Percentiles rank a stretch among this genome's conserved stretches.
These are phyloP conservation scores for Paguma larvata DNA, from an alignment of 2,797 vertebrate genomes.

Conservation along the genomic window DNA sequence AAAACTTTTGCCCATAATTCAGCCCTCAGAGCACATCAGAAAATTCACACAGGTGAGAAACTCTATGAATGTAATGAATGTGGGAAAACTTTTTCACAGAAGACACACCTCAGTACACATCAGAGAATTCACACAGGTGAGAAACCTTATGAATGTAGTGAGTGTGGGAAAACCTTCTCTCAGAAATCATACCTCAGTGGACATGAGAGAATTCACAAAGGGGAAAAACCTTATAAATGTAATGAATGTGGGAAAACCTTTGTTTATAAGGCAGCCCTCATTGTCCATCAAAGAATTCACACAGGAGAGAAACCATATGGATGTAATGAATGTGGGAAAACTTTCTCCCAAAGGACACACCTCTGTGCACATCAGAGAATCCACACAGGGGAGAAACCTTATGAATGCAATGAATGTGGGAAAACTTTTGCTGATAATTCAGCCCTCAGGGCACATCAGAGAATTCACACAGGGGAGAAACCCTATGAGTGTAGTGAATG, in stretches of 20 bases:
- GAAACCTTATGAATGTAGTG: slow-evolving; percentile 55
- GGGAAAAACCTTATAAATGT: slow-evolving; percentile 61
- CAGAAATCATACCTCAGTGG: slow-evolving; percentile 47
- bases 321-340: slow-evolving; percentile 63
- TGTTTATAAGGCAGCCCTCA: slow-evolving; percentile 41
- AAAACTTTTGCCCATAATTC: slow-evolving; percentile 28
- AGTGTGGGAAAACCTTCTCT: slow-evolving; percentile 65
- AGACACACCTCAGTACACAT: slow-evolving; percentile 39
- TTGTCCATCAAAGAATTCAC: slow-evolving; percentile 65
- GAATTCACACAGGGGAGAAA: slow-evolving; percentile 51
- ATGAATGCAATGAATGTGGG: slow-evolving; percentile 45
- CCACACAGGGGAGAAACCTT: slow-evolving; percentile 66
- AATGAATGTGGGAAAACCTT: slow-evolving; percentile 64
- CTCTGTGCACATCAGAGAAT: slow-evolving; percentile 60
- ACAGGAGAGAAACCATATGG: slow-evolving; percentile 66
- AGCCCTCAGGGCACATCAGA: slow-evolving; percentile 28
- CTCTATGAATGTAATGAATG: slow-evolving; percentile 61
- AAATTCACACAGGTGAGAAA: slow-evolving; percentile 6
- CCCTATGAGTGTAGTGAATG: slow-evolving; percentile 50
- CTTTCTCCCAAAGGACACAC: slow-evolving; percentile 57
- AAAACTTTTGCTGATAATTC: slow-evolving; percentile 32
- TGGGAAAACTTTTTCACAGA: slow-evolving; percentile 61
- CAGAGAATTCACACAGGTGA: slow-evolving; percentile 52
- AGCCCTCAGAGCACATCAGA: neutral
- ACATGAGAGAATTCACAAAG: slow-evolving; percentile 60